Evolutionary conservation across 1,140 invertebrate genomes (phyloP).

Genomic region (Drosophila albomicans): DNA sequence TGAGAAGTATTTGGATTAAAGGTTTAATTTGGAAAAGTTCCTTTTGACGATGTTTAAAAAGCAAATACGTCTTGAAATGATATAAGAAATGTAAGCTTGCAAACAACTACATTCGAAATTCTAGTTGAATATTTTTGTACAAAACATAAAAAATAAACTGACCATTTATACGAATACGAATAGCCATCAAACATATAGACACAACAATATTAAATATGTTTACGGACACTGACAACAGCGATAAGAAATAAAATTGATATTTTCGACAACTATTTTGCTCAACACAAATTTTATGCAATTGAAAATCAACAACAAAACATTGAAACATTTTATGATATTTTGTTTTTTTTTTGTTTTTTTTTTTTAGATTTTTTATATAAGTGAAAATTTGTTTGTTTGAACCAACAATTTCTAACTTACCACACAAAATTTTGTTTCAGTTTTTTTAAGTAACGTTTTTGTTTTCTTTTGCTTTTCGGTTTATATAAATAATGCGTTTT

Average conservation of each 20-base stretch:
- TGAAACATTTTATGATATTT: conserved; percentile 54
- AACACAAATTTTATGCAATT: conserved; percentile 72
- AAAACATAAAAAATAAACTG: background rate
- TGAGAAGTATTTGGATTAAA: background rate
- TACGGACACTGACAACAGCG: conserved; percentile 56
- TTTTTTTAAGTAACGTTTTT: conserved; percentile 73
- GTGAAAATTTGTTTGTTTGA: conserved; percentile 60
- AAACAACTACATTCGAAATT: conserved; percentile 31
- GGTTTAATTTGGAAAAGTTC: conserved; percentile 2
- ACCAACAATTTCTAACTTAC: conserved; percentile 84
- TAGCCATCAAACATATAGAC: conserved; percentile 36
- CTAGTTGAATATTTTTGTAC: conserved; percentile 7
- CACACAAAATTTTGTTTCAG: conserved; percentile 84
- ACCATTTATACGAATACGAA: conserved; percentile 15
- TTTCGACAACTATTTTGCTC: conserved; percentile 59
- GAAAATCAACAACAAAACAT: conserved; percentile 73
- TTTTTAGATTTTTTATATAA: conserved; percentile 49
- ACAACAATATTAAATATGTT: conserved; percentile 15
- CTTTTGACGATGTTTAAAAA: background rate
- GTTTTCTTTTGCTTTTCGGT: conserved; percentile 59
- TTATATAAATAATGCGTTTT: conserved; percentile 76
- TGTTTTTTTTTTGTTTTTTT: conserved; percentile 41
- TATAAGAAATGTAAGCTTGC: conserved; percentile 12
- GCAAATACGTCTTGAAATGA: conserved; percentile 1
- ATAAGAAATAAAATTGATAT: conserved; percentile 50